Conservation (phyloP, 2,113 vertebrate genomes). For the Prinia subflava region DNA sequence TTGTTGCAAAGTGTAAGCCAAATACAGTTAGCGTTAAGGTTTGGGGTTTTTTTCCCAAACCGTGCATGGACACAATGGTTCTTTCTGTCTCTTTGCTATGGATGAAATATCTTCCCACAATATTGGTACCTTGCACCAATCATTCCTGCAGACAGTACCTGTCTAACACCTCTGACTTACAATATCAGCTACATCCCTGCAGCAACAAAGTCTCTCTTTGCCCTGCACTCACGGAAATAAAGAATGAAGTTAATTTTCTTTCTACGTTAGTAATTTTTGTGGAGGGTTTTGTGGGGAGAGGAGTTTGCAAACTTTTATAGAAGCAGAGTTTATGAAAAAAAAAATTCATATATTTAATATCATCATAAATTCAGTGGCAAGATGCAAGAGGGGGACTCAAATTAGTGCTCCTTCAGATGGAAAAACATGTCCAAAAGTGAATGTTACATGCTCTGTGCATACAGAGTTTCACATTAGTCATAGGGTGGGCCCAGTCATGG, state of each 20-base stretch:
- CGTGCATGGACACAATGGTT: background rate
- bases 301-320: background rate
- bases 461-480: background rate
- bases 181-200: background rate
- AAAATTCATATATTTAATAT: background rate
- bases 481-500: background rate
- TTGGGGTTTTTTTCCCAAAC: background rate
- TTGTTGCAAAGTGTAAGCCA: background rate
- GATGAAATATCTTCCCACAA: background rate
- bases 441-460: background rate
- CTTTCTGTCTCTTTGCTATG: background rate
- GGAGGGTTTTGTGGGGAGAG: rapidly evolving
- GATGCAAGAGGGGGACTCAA: background rate
- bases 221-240: background rate
- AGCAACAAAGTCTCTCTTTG: background rate
- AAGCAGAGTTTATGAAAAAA: background rate
- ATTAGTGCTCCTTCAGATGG: background rate
- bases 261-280: background rate
- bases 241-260: background rate
- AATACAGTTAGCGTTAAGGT: background rate
- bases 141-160: background rate
- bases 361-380: background rate
- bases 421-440: background rate
- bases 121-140: background rate
- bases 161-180: background rate